Base-by-base conservation (phyloP, 2,113 vertebrate genomes). In the Taurulus bubalis region DNA sequence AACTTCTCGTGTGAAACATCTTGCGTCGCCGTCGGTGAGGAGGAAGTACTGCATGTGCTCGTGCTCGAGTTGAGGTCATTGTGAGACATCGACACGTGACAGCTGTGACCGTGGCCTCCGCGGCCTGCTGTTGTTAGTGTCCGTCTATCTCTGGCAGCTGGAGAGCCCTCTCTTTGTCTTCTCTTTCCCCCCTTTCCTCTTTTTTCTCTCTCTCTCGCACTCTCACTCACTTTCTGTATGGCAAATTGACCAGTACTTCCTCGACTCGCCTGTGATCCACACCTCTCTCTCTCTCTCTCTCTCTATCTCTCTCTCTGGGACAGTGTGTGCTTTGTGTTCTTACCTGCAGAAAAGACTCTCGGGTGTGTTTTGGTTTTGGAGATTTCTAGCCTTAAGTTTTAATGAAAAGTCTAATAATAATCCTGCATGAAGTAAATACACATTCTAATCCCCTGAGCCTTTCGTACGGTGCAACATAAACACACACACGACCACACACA, bases 361-460 rank as follows among this genome's bases (percentile, higher is more conserved):
- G 32, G 56, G 83, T 86, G 85, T 82, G 75, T 80, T 80, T 47
- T 67, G 69, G 16, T 80, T 85, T 69, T n/a, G 59, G 63, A 80
- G 82, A 82, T 87, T 74, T 85, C 66, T 76, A 74, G 22, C 49
- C 51, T 76, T 42, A 73, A 63, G 69, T 82, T 87, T 88, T 77
- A 89, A 90, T 88, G 60, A 83, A 86, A 82, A 86, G 83, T 92
- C 82, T 71, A 80, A 79, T 83, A 87, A 79, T 85, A 72, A 89
- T 68, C 49, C 51, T 53, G 59, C 49, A 69, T 51, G 71, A 68
- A 76, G 79, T 76, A 76, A 71, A 80, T 69, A 45, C 58, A 56
- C 28, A 26, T 55, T 71, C 36, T 79, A 20, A 60, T 38, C 62
- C 65, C 66, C 30, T 40, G 36, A 56, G 49, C 60, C 53, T 63